Base-by-base conservation (phyloP, 1,140 invertebrate genomes). In the Drosophila leontia region DNA sequence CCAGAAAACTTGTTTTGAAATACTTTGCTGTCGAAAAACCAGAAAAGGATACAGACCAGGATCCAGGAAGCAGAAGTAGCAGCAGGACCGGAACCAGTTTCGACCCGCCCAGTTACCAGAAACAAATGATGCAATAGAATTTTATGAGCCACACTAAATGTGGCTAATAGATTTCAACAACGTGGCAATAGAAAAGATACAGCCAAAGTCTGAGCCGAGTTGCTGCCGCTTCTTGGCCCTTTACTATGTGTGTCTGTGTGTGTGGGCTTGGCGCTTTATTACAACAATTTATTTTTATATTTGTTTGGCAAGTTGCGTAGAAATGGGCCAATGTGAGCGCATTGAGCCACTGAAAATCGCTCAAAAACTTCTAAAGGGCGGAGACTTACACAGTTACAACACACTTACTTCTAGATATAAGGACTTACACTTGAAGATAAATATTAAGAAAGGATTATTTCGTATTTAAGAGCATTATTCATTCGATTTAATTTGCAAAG, bases 91-190 rank as follows among this genome's bases (percentile, higher is more conserved):
- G 47, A 67, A 69, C 59, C 59, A 61, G 59, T 29, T 56, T 44
- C 41, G 23, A 37, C 41, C 53, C 37, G 58, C 63, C 68, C 77
- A 88, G 84, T 87, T 82, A 77, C 71, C 85, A 85, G 75, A 85
- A 90, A 90, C 85, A 90, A 90, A 90, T 90, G 85, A 90, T 90
- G 85, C 85, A 90, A 90, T 90, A 90, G 85, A 90, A 90, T 91
- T 90, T 91, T 90, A 90, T 85, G 86, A 91, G 85, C 85, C 85
- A 85, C 85, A 90, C 78, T 90, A 85, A 90, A 91, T 90, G 85
- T 85, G 85, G 85, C 85, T 90, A 91, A 90, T 90, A 90, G 86
- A 90, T 91, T 90, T 90, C 87, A 90, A 90, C 85, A 90, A 90
- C 86, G 86, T 90, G 85, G 85, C 85, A 90, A 90, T 90, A 90